Percentiles rank a stretch among this genome's conserved stretches.
Conservation (phyloP, 2,888 invertebrate species). For the Apodemia mormo region DNA sequence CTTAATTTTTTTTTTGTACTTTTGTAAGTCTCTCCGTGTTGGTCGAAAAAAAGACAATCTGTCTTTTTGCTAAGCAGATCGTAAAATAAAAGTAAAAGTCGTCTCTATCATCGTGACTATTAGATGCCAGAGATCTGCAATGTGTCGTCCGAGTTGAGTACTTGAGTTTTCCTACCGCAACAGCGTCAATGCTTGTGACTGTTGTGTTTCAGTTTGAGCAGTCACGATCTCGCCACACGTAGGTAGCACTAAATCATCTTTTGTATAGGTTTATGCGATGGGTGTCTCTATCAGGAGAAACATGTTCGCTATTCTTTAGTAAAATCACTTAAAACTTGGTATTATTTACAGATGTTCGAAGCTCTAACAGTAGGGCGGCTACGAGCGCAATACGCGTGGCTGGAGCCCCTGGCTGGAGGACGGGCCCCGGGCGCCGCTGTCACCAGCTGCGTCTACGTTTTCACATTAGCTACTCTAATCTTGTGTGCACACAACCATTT, state of each 20-base stretch:
- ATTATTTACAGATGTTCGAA: constrained; percentile 74
- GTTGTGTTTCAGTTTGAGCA: no score
- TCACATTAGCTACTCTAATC: constrained; percentile 85
- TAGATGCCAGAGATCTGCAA: no score
- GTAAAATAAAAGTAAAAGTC: no score
- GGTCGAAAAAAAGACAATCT: no score
- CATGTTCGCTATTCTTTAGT: neutral
- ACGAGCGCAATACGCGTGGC: constrained; percentile 86
- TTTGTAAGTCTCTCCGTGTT: no score
- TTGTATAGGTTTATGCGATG: no score
- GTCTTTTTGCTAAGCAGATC: no score
- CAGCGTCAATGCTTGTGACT: no score
- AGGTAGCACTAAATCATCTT: neutral
- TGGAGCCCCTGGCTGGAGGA: constrained; percentile 87
- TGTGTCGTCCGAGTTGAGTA: no score
- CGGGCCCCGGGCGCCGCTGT: constrained; percentile 90
- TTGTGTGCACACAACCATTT: constrained; percentile 86
- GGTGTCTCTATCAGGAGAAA: neutral
- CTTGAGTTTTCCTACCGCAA: no score
- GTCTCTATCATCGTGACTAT: no score
- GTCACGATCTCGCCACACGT: neutral
- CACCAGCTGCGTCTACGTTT: constrained; percentile 86
- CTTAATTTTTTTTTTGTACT: no score
- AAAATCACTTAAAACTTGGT: neutral
- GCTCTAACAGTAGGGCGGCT: constrained; percentile 88